These are phyloP conservation scores for Myiotriccus ornatus DNA, from an alignment of 2,797 vertebrate genomes.

Conservation along the genomic window DNA sequence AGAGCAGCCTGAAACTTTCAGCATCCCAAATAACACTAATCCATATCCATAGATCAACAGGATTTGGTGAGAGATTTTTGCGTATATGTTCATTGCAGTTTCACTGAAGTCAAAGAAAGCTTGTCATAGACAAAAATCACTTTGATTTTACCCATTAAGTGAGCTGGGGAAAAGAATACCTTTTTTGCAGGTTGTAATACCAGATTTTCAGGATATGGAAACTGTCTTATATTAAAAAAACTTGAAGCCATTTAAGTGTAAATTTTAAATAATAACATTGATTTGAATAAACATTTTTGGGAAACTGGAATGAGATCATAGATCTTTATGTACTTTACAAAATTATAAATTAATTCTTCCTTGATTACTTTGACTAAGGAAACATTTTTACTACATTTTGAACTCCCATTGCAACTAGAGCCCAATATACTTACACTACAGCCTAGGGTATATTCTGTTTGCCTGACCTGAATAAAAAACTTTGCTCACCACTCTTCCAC, in stretches of 20 bases:
- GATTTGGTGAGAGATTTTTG: neutral
- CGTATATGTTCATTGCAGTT: neutral
- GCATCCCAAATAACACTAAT: neutral
- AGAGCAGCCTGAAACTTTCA: neutral
- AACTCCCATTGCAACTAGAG: neutral
- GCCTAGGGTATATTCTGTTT: neutral
- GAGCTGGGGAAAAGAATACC: neutral
- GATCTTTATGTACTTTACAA: neutral
- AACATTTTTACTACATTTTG: neutral
- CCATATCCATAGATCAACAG: neutral
- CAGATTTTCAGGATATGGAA: neutral
- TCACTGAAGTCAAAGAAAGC: neutral
- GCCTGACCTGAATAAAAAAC: rapidly evolving
- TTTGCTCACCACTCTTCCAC: neutral
- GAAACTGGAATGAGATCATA: neutral
- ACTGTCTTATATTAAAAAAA: neutral
- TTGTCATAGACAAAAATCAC: neutral
- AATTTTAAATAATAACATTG: neutral
- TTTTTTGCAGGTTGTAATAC: neutral
- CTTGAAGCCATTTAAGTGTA: rapidly evolving
- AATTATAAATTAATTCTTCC: neutral
- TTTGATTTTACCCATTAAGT: neutral
- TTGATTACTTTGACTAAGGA: neutral
- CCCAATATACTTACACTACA: neutral
- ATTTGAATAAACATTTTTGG: neutral